Base-by-base conservation (phyloP, 2,113 vertebrate genomes). In the Nycticryphes semicollaris region DNA sequence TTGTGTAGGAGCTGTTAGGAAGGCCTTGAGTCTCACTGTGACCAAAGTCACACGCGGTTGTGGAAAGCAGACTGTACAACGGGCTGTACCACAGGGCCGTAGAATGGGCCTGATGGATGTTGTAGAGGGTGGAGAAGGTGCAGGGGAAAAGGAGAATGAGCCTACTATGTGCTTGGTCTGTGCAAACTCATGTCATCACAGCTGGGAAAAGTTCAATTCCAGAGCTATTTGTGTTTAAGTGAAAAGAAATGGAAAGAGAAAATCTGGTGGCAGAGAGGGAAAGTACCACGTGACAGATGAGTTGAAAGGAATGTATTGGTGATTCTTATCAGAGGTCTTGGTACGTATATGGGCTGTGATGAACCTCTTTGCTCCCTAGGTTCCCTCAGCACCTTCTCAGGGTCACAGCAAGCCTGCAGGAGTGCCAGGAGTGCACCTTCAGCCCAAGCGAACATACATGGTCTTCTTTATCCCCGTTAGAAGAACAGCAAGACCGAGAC, bases 221-320 rank as follows among this genome's bases (percentile, higher is more conserved):
- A 63, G 30, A 63, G n/a, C 50, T 84, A 66, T n/a, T 92, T 84
- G 28, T 94, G 45, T 59, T 84, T 41, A 35, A 37, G 9, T 59
- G 50, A 62, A 88, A 70, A 85, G 41, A 50, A 67, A 59, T 17
- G 4, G 39, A 41, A 78, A 45, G 39, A 37, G 20, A 66, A 90
- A 79, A 78, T 76, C 33, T 1, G 2, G 47, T 84, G 73, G 12
- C 45, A 63, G 64, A 83, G 45, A 24, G 35, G 64, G 43, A 43
- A 66, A 39, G 47, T 72, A 53, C 43, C 21, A 33, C 0, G 0
- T 1, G 1, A 72, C 47, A 30, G 23, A 30, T 33, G 31, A 67
- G 27, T 28, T 53, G 53, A 62, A 94, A 92, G 50, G n/a, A 74
- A 17, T 67, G 28, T 2, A 1, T 30, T 27, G 43, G 18, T 27